Evolutionary conservation across 2,888 invertebrate genomes (phyloP), one percentile per base, ranked within the genome.

Genomic region (Cantharis flavilabris): DNA sequence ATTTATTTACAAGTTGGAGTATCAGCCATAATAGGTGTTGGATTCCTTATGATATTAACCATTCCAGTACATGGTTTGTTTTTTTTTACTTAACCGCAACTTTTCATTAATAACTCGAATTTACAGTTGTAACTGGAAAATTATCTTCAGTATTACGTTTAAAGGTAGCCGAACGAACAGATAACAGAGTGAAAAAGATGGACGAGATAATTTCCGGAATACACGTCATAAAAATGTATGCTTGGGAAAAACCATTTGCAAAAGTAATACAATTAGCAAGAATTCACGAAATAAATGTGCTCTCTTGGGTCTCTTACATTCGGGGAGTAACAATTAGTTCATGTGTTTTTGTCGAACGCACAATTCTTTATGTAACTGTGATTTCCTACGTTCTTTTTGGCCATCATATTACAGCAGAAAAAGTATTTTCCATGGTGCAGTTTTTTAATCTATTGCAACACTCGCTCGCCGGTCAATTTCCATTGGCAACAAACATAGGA

Each of bases 291-390:
- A 76, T 84, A 9, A 74, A 80, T 18, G 76, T 73, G 1, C 64
- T 85, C 5, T 84, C 83, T 2, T 81, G 79, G 72, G 81, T 84
- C 0, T 92, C 93, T 0, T 93, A 93, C 86, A 89, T 92, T 78
- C 91, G 91, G 78, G 94, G 91, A 62, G 89, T 93, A 79, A 94
- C 92, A 89, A 91, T 92, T 87, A 94, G 91, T 83, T 90, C 92
- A 85, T 94, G 94, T 90, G 93, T 96, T 62, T 96, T 95, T 85
- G 94, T 96, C 0, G 94, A 95, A 84, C 92, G 96, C 79, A 91
- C 95, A 62, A 94, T 97, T 0, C 89, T 96, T 11, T 95, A 94
- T 85, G 91, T 95, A 71, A 95, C 96, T 0, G 90, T 97, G 69
- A 89, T 95, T 23, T 91, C 94, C 0, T 96, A 93, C 84, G 93